phyloP scores from a whole-genome alignment of 2,888 invertebrate genomes.

The Oegoconia quadripuncta region DNA sequence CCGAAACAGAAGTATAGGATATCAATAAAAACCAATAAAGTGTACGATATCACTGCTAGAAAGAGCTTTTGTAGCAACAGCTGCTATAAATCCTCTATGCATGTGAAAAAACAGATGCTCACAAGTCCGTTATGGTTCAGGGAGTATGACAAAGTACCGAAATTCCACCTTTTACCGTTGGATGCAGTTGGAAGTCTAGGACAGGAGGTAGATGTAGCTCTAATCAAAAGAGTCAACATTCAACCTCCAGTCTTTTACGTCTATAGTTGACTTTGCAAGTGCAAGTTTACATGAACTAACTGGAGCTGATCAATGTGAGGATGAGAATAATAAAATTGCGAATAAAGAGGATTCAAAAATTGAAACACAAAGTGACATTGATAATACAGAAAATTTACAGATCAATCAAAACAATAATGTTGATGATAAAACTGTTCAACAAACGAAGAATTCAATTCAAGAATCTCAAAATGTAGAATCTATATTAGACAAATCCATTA shows the following conservation, averaged over 20 bases:
- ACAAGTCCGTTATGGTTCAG: slow-evolving; percentile 91
- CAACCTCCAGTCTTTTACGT: slow-evolving; percentile 55
- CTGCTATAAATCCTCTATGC: slow-evolving; percentile 90
- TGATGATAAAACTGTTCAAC: too few relatives aligned
- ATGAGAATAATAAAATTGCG: slow-evolving; percentile 7
- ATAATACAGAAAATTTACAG: too few relatives aligned
- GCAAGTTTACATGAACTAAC: slow-evolving; percentile 65
- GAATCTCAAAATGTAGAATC: too few relatives aligned
- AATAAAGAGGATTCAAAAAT: slow-evolving; percentile 6
- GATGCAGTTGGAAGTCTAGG: slow-evolving; percentile 66
- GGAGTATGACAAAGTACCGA: slow-evolving; percentile 82
- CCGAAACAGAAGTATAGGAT: slow-evolving; percentile 90
- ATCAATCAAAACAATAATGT: too few relatives aligned
- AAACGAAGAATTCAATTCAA: too few relatives aligned
- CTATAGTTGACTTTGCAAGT: slow-evolving; percentile 72
- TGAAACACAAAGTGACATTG: not conserved
- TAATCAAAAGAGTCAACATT: slow-evolving; percentile 45
- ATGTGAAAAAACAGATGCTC: slow-evolving; percentile 88
- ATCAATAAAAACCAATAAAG: slow-evolving; percentile 87
- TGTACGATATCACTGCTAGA: slow-evolving; percentile 91
- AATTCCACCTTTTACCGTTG: slow-evolving; percentile 78
- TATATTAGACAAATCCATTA: too few relatives aligned
- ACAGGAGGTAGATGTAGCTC: slow-evolving; percentile 75
- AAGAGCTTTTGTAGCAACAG: slow-evolving; percentile 91
- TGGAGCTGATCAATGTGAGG: slow-evolving; percentile 13